Evolutionary conservation across 2,797 vertebrate genomes (phyloP).

Genomic region (Myripristis jacobus): DNA sequence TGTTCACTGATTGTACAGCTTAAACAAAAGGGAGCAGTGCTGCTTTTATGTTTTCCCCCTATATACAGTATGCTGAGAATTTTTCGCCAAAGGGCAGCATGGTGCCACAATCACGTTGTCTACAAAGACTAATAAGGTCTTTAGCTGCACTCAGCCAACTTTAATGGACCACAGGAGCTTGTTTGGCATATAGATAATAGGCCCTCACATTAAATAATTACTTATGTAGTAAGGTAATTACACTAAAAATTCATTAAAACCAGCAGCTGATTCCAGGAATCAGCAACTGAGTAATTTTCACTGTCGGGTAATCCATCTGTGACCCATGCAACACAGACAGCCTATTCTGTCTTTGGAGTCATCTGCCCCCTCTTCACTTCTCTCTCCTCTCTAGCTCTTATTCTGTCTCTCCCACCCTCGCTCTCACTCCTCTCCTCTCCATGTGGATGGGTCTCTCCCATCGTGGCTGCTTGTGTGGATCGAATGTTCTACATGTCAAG

Average conservation of each 20-base stretch:
- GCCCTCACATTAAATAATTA: neutral
- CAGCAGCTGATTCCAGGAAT: conserved; percentile 10
- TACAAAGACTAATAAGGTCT: neutral
- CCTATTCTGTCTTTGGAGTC: neutral
- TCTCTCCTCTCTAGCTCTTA: neutral
- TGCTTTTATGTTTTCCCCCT: neutral
- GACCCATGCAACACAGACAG: conserved; percentile 21
- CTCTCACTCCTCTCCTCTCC: conserved; percentile 10
- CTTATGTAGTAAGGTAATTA: neutral
- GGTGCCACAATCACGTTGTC: neutral
- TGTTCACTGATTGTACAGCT: neutral
- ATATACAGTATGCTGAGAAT: neutral
- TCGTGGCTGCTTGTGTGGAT: conserved; percentile 50
- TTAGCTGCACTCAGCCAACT: neutral
- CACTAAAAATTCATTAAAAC: conserved; percentile 4
- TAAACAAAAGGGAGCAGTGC: neutral
- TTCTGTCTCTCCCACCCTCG: neutral
- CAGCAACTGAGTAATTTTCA: neutral
- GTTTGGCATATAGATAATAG: neutral
- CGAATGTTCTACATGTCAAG: conserved; percentile 65
- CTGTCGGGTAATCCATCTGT: conserved; percentile 10
- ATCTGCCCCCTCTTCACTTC: neutral
- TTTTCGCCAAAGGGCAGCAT: neutral
- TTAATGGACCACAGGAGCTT: neutral
- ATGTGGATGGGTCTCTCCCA: conserved; percentile 12